Evolutionary conservation across 2,113 vertebrate genomes (phyloP).

Genomic region (Gallinago paraguaiae): DNA sequence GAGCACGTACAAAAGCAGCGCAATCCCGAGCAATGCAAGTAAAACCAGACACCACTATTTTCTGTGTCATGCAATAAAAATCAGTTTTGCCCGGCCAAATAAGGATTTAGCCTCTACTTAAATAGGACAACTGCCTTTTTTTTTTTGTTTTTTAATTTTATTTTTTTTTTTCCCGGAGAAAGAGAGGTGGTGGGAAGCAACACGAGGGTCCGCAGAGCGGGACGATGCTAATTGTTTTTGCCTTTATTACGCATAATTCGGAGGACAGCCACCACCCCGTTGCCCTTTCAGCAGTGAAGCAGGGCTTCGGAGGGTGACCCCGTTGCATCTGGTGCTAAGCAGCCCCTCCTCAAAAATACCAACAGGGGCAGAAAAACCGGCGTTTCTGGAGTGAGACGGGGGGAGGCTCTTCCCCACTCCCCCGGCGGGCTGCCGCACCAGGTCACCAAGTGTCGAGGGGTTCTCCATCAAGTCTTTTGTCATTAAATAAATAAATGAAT

Average conservation of each 20-base stretch:
- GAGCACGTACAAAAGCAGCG: not conserved
- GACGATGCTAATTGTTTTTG: not conserved
- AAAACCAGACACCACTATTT: not conserved
- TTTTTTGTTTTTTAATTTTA: not conserved
- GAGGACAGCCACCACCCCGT: not conserved
- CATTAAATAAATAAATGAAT: not conserved
- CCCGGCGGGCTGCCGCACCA: not conserved
- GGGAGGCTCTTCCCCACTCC: not conserved
- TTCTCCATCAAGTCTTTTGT: not conserved
- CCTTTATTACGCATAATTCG: not conserved
- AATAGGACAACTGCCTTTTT: not conserved
- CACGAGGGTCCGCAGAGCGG: not conserved
- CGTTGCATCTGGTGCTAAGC: not conserved
- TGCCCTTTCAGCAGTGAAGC: not conserved
- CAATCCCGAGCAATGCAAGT: not conserved
- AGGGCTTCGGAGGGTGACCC: not conserved
- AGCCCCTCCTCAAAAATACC: not conserved
- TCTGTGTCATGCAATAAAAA: not conserved
- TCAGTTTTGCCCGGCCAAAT: not conserved
- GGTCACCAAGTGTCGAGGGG: not conserved
- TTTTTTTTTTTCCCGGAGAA: not conserved
- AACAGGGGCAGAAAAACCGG: not conserved
- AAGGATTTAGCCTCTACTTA: not conserved
- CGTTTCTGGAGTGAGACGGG: not conserved
- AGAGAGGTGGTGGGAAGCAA: not conserved